These are phyloP conservation scores for Vollenhovia emeryi DNA, from an alignment of 1,140 invertebrate genomes.

Conservation along the genomic window DNA sequence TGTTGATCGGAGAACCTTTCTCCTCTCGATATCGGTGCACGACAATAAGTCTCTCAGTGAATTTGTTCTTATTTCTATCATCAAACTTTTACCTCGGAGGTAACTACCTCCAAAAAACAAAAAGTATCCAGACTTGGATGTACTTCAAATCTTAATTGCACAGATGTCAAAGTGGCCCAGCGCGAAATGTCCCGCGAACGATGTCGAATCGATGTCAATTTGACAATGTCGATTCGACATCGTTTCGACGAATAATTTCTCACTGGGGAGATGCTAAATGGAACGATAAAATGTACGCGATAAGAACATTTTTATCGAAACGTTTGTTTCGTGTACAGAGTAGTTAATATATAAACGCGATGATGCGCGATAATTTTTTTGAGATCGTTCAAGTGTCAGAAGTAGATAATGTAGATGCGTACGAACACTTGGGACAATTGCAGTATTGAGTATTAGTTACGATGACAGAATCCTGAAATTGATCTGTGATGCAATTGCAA, in stretches of 20 bases:
- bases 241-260: no score
- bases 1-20: neutral
- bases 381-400: neutral
- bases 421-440: conserved; percentile 1
- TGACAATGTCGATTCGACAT: no score
- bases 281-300: neutral
- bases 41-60: neutral
- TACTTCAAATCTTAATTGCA: neutral
- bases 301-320: neutral
- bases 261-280: neutral
- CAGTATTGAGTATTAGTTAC: neutral
- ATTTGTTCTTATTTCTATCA: neutral
- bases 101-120: neutral
- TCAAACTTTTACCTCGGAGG: neutral
- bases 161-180: neutral
- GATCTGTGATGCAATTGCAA: conserved; percentile 13
- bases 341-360: neutral
- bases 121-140: neutral
- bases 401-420: neutral
- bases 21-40: neutral
- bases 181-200: no score
- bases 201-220: no score
- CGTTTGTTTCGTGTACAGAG: neutral
- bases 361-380: neutral
- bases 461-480: conserved; percentile 25